Evolutionary conservation across 1,140 invertebrate genomes (phyloP), one percentile per base, ranked within the genome.

Genomic region (Drosophila sulfurigaster): DNA sequence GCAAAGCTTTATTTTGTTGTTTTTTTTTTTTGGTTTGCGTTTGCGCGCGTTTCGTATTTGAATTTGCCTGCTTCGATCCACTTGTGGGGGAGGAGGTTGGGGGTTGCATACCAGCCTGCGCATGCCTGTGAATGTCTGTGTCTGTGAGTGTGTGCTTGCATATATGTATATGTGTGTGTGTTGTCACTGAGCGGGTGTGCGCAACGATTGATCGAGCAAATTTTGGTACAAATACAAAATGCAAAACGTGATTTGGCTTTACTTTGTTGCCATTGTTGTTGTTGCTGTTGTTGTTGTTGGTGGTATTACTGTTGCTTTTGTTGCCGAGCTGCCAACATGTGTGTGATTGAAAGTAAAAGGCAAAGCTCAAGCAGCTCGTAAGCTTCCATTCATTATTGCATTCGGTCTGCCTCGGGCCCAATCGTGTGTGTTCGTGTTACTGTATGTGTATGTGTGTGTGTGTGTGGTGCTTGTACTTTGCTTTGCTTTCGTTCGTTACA

Each of bases 271-370:
- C 35, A 25, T 38, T 62, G 45, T n/a, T 74, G 43, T 51, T 4
- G 38, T 59, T 46, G 16, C 15, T 41, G 52, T 13, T 49, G 20
- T 28, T 59, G 49, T 62, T 62, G 20, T 25, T 25, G 20, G 4
- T 25, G 20, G 20, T 25, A 25, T 25, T 25, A 54, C 28, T 52
- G 11, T 2, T 62, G 58, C 5, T 58, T 49, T 46, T 66, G 63
- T n/a, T 30, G 43, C 16, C 46, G 35, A 49, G 64, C 74, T 49
- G 63, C 67, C 38, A 78, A 51, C 69, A 83, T 72, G 49, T 89
- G 68, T 75, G 54, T 74, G 86, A 91, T 91, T 91, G 88, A 91
- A 91, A 91, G 88, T 91, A 91, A 91, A 91, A 91, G 89, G 82
- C 78, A 89, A 88, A 88, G 83, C 85, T 88, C 81, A 75, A 73